These are phyloP conservation scores for Pediacus dermestoides DNA, from an alignment of 2,888 invertebrate genomes.

Conservation along the genomic window DNA sequence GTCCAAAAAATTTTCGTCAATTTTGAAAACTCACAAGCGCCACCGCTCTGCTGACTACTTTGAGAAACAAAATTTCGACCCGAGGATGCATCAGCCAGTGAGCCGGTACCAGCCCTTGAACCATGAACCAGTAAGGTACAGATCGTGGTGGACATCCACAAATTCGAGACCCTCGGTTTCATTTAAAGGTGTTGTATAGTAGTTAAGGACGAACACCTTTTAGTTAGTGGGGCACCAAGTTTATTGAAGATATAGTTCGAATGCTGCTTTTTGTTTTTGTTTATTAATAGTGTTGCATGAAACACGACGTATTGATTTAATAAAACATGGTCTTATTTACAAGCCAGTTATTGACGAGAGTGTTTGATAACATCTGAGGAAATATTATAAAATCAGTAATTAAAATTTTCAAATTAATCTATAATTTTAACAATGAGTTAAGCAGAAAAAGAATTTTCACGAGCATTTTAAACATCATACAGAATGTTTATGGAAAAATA, in stretches of 20 bases:
- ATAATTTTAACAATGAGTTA: no score
- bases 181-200: conserved; percentile 64
- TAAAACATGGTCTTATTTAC: no score
- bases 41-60: conserved; percentile 47
- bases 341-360: no score
- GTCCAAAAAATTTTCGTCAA: conserved; percentile 48
- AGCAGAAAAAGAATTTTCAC: no score
- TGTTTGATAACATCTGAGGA: no score
- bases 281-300: no score
- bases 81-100: conserved; percentile 69
- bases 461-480: no score
- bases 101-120: conserved; percentile 72
- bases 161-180: conserved; percentile 65
- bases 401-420: no score
- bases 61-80: conserved; percentile 68
- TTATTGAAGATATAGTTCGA: conserved; percentile 20
- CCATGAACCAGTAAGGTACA: conserved; percentile 44
- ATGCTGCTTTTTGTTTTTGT: no score
- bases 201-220: conserved; percentile 8
- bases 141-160: conserved; percentile 52
- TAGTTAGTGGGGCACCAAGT: conserved; percentile 16
- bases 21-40: conserved; percentile 43
- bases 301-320: no score
- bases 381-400: no score
- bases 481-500: no score